Evolutionary conservation across 1,140 invertebrate genomes (phyloP).

Genomic region (Calliphora vicina): DNA sequence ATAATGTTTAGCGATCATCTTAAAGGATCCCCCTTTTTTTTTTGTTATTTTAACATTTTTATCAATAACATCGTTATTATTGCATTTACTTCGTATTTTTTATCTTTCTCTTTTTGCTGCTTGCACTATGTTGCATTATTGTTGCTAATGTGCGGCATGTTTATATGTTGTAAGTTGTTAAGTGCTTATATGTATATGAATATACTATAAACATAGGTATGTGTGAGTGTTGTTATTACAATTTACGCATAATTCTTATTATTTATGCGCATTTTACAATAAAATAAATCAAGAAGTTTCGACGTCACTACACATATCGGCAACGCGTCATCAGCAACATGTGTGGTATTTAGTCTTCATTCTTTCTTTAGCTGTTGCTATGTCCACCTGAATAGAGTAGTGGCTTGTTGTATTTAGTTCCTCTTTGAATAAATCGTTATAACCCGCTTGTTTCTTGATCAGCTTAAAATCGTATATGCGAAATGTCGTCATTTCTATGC

Average conservation of each 20-base stretch:
- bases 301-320: constrained; percentile 23
- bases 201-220: background rate
- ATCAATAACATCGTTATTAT: constrained; percentile 24
- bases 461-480: no score
- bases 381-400: no score
- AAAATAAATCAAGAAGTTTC: constrained; percentile 29
- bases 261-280: constrained; percentile 22
- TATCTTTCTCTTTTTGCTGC: background rate
- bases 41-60: constrained; percentile 21
- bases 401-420: no score
- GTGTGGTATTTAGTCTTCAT: background rate
- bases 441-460: no score
- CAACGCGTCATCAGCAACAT: constrained; percentile 26
- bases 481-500: no score
- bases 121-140: background rate
- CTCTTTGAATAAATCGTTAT: no score
- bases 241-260: constrained; percentile 26
- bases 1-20: no score
- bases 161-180: background rate
- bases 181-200: background rate
- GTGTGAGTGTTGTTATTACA: background rate
- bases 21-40: background rate
- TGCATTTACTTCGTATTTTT: background rate
- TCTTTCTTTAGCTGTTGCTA: no score
- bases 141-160: background rate